phyloP scores from a whole-genome alignment of 2,113 vertebrate species.

The Daboia siamensis region DNA sequence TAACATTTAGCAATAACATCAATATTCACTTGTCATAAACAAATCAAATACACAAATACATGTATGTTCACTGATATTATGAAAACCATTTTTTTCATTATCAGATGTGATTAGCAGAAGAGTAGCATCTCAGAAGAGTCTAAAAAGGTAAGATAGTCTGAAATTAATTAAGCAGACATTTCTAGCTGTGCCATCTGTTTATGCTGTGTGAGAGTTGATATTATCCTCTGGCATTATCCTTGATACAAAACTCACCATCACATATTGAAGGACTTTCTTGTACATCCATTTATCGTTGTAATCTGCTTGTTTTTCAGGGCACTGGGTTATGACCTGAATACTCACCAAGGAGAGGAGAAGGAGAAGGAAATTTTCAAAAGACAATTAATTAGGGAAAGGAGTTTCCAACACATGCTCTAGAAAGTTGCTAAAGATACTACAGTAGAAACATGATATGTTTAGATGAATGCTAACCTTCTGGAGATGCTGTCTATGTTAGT shows the following conservation, averaged over 20 bases:
- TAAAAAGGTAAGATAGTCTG: constrained; percentile 66
- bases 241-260: constrained; percentile 57
- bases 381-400: constrained; percentile 60
- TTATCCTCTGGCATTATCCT: constrained; percentile 55
- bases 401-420: constrained; percentile 30
- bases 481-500: neutral
- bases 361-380: constrained; percentile 60
- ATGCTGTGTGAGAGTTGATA: constrained; percentile 51
- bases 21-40: neutral
- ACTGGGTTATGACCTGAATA: constrained; percentile 60
- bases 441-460: neutral
- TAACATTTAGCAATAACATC: neutral
- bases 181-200: constrained; percentile 56
- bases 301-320: constrained; percentile 62
- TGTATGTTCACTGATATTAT: constrained; percentile 3
- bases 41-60: neutral
- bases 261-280: constrained; percentile 60
- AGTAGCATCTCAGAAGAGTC: constrained; percentile 55
- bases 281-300: constrained; percentile 55
- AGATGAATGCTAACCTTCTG: constrained; percentile 24
- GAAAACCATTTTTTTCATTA: constrained; percentile 26
- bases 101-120: constrained; percentile 51
- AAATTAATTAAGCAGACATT: constrained; percentile 68
- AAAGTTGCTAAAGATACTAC: constrained; percentile 27
- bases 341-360: constrained; percentile 53